Conservation (phyloP, 2,888 invertebrate genomes). For the Drosophila limbata region DNA sequence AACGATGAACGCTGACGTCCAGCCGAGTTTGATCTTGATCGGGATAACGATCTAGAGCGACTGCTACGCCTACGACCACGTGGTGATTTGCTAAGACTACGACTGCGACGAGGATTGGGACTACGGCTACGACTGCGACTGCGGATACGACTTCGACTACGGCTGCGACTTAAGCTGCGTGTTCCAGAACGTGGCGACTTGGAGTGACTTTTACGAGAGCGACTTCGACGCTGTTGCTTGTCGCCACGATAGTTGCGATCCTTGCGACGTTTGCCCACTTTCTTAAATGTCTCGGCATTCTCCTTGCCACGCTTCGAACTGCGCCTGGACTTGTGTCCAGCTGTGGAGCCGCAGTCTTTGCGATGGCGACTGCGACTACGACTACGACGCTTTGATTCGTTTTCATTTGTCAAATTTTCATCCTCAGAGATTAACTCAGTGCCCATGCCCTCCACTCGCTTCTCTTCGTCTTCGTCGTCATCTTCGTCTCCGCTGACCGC, state of each 20-base stretch:
- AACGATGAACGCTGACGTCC: conserved; percentile 29
- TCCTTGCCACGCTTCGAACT: conserved; percentile 64
- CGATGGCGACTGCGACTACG: conserved; percentile 40
- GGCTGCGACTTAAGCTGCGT: conserved; percentile 32
- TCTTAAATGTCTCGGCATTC: conserved; percentile 90
- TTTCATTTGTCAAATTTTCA: conserved; percentile 85
- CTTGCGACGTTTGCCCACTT: conserved; percentile 91
- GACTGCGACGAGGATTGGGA: conserved; percentile 32
- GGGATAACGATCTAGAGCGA: conserved; percentile 64
- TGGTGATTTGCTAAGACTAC: conserved; percentile 46
- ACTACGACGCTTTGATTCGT: conserved; percentile 50
- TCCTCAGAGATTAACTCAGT: conserved; percentile 92
- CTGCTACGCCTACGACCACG: conserved; percentile 56
- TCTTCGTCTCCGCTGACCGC: conserved; percentile 6
- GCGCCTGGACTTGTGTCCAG: conserved; percentile 53
- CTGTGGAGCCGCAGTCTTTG: conserved; percentile 38
- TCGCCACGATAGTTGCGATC: conserved; percentile 92
- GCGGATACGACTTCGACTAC: conserved; percentile 35
- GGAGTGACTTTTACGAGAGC: conserved; percentile 44
- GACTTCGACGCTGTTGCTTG: conserved; percentile 80
- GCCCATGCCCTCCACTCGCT: conserved; percentile 85
- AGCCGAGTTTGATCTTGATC: conserved; percentile 62
- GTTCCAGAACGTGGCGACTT: conserved; percentile 47
- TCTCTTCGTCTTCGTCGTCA: neutral
- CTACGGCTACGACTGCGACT: conserved; percentile 36